A percentile compares a stretch with the other conserved stretches of the same genome.
Conservation (phyloP, 2,888 invertebrate species). For the Diaphora mendica region DNA sequence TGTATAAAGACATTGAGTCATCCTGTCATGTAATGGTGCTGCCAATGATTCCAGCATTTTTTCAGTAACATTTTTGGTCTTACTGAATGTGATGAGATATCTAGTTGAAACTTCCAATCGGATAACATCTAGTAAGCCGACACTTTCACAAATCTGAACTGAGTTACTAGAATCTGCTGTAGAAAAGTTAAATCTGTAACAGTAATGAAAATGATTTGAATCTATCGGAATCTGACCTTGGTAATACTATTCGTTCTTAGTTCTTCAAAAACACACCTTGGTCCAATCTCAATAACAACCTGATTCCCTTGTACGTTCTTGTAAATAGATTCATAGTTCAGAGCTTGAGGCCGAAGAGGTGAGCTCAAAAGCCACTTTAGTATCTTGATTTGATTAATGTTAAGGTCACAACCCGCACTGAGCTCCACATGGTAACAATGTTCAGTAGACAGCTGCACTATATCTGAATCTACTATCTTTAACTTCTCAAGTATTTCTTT, state of each 20-base stretch:
- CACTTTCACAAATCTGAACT: conserved; percentile 96
- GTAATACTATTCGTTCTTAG: not conserved
- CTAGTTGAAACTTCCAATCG: conserved; percentile 94
- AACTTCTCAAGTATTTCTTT: conserved; percentile 86
- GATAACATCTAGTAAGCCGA: conserved; percentile 91
- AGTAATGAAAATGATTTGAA: conserved; percentile 7
- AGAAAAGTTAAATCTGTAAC: conserved; percentile 94
- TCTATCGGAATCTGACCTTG: not conserved
- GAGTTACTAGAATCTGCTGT: conserved; percentile 98
- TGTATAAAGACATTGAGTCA: conserved; percentile 96
- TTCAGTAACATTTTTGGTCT: conserved; percentile 67
- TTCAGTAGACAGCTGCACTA: conserved; percentile 89
- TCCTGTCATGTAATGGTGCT: conserved; percentile 93
- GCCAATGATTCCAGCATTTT: conserved; percentile 81
- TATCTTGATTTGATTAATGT: conserved; percentile 87
- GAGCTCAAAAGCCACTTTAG: conserved; percentile 93
- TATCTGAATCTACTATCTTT: conserved; percentile 75
- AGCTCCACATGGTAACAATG: conserved; percentile 93
- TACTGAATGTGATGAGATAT: conserved; percentile 88
- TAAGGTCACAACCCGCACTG: conserved; percentile 80
- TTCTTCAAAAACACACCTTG: conserved; percentile 85
- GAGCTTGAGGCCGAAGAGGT: conserved; percentile 87
- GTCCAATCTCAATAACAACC: conserved; percentile 94
- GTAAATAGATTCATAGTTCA: conserved; percentile 85
- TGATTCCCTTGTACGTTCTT: conserved; percentile 70